These are phyloP conservation scores for Eurois occulta DNA, from an alignment of 2,888 invertebrate genomes.

Conservation along the genomic window DNA sequence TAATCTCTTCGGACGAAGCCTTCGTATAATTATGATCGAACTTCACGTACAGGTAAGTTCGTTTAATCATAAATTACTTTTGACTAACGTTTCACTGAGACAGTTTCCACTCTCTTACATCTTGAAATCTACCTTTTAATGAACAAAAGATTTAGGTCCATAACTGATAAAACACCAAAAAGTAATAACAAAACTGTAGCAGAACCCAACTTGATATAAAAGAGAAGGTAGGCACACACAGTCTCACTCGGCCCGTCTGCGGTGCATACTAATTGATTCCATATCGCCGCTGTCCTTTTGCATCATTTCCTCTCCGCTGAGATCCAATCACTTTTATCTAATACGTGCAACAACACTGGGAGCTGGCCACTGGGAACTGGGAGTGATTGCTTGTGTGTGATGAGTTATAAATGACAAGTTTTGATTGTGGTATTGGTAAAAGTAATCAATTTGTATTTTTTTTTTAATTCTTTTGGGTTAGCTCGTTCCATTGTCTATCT, in stretches of 20 bases:
- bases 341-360: slow-evolving; percentile 59
- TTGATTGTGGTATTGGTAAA: not conserved
- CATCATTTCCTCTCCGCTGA: slow-evolving; percentile 79
- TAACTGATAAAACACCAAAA: not conserved
- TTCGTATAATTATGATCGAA: too few species aligned
- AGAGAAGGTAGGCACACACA: slow-evolving; percentile 5
- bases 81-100: not conserved
- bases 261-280: slow-evolving; percentile 75
- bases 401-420: slow-evolving; percentile 37
- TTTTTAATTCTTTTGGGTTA: too few species aligned
- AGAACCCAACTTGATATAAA: not conserved
- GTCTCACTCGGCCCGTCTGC: slow-evolving; percentile 36
- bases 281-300: slow-evolving; percentile 77
- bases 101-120: not conserved
- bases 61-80: too few species aligned
- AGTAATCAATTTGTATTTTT: not conserved
- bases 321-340: slow-evolving; percentile 81
- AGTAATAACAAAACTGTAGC: not conserved
- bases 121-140: not conserved
- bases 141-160: not conserved
- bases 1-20: too few species aligned
- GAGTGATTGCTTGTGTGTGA: slow-evolving; percentile 42
- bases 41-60: too few species aligned
- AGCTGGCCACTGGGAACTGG: slow-evolving; percentile 32
- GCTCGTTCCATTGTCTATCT: too few species aligned